phyloP scores from a whole-genome alignment of 2,797 vertebrate genomes.

The Limosa lapponica region DNA sequence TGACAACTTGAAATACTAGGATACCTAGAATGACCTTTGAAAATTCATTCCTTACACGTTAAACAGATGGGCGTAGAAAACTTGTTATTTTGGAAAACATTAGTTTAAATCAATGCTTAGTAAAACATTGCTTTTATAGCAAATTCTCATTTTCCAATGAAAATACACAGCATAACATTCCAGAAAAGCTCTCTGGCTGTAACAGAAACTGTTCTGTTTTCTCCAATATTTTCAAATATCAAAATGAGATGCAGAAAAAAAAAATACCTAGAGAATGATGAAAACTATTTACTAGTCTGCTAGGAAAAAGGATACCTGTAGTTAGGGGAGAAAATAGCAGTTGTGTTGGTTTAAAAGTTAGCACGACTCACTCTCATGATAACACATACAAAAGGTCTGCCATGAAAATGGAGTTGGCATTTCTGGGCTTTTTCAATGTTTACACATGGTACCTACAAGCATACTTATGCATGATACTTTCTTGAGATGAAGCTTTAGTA shows the following conservation, averaged over 20 bases:
- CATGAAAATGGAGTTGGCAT: not conserved
- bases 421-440: not conserved
- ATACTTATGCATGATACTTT: not conserved
- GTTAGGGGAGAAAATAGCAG: not conserved
- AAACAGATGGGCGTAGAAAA: not conserved
- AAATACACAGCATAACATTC: fast-evolving
- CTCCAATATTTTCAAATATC: not conserved
- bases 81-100: not conserved
- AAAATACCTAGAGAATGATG: not conserved
- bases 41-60: not conserved
- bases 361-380: not conserved
- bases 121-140: not conserved
- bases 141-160: not conserved
- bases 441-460: not conserved
- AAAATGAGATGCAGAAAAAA: not conserved
- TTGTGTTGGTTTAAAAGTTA: not conserved
- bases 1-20: not conserved
- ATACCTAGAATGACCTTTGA: not conserved
- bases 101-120: not conserved
- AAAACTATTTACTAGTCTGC: not conserved
- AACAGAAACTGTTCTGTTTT: not conserved
- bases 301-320: not conserved
- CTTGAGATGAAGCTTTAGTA: not conserved
- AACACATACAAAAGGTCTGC: not conserved
- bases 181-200: not conserved